A percentile compares a stretch with the other conserved stretches of the same genome.
These are phyloP conservation scores for Xenops minutus DNA, from an alignment of 2,797 vertebrate genomes.

Conservation along the genomic window DNA sequence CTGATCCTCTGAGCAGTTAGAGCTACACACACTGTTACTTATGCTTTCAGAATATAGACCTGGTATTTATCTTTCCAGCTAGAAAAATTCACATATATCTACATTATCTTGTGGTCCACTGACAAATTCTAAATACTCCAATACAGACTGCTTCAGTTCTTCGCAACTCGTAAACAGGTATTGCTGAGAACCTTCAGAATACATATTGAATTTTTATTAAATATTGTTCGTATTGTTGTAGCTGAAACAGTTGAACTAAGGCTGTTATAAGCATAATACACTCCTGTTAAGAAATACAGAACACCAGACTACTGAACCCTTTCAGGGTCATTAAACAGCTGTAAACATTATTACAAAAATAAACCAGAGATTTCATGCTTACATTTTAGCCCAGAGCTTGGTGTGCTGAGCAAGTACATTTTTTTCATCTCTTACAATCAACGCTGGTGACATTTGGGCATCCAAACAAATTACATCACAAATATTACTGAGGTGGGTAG, in stretches of 20 bases:
- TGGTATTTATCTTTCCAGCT: neutral
- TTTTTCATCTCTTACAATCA: constrained; percentile 80
- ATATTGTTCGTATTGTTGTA: constrained; percentile 62
- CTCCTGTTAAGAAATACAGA: constrained; percentile 78
- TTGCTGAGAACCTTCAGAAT: constrained; percentile 21
- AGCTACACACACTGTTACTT: constrained; percentile 4
- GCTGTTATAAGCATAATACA: constrained; percentile 76
- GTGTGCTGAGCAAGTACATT: constrained; percentile 80
- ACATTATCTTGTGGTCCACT: neutral
- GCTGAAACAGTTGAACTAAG: constrained; percentile 73
- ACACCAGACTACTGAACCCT: constrained; percentile 80
- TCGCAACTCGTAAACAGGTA: neutral
- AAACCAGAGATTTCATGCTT: constrained; percentile 85
- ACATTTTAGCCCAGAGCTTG: constrained; percentile 83
- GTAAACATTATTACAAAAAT: constrained; percentile 87
- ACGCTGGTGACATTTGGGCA: constrained; percentile 81
- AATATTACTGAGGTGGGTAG: constrained; percentile 77
- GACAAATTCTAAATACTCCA: neutral
- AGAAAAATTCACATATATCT: neutral
- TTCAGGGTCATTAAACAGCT: constrained; percentile 86
- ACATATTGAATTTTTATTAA: constrained; percentile 68
- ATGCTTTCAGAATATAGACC: constrained; percentile 37
- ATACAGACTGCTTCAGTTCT: neutral
- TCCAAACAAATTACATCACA: constrained; percentile 82
- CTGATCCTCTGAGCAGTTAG: constrained; percentile 48